Evolutionary conservation across 2,113 vertebrate species (phyloP).

Genomic region (Burhinus oedicnemus): DNA sequence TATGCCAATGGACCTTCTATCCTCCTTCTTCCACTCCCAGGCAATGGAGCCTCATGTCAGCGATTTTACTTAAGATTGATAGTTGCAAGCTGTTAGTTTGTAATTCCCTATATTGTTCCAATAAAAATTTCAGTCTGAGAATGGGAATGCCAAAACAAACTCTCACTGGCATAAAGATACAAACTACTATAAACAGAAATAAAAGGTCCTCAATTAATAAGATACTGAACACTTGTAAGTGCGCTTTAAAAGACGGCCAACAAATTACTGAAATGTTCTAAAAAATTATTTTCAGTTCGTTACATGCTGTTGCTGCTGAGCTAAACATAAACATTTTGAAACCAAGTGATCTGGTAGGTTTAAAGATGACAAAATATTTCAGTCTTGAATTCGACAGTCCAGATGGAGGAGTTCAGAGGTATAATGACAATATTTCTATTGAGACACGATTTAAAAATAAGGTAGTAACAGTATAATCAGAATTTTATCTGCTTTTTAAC

Average conservation of each 20-base stretch:
- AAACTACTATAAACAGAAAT: background rate
- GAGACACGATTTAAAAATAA: background rate
- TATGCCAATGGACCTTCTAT: rapidly evolving
- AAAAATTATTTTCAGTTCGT: background rate
- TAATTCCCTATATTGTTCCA: background rate
- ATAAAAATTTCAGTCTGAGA: background rate
- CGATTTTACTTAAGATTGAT: background rate
- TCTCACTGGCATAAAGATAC: background rate
- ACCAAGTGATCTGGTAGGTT: background rate
- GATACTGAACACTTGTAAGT: background rate
- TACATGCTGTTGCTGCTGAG: background rate
- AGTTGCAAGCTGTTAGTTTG: background rate
- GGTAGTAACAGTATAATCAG: background rate
- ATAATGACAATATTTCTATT: background rate
- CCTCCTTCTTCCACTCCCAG: background rate
- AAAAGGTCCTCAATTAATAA: background rate
- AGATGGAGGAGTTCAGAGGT: background rate
- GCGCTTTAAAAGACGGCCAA: background rate
- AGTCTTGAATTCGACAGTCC: background rate
- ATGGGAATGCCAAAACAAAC: background rate
- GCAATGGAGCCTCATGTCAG: rapidly evolving
- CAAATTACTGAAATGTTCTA: background rate
- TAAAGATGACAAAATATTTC: slow-evolving; percentile 24
- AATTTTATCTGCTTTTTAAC: background rate
- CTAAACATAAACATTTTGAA: background rate